A percentile compares a stretch with the other conserved stretches of the same genome.
phyloP scores from a whole-genome alignment of 2,113 vertebrate genomes.

The Lontra canadensis region DNA sequence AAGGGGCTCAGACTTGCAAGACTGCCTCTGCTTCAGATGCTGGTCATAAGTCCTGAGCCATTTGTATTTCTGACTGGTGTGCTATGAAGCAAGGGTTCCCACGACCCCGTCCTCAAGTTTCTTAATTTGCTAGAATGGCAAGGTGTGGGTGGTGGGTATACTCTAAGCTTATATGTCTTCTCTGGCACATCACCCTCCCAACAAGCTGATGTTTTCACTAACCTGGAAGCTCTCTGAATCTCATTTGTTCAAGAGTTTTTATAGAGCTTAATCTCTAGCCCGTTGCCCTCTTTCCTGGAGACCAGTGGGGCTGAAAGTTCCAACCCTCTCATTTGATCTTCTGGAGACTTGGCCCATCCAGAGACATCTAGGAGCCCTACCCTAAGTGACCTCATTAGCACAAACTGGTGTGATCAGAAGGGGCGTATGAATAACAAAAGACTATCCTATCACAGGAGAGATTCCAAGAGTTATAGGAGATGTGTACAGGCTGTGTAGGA shows the following conservation, averaged over 20 bases:
- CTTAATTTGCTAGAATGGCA: constrained; percentile 6
- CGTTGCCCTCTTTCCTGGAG: not conserved
- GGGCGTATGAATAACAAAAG: not conserved
- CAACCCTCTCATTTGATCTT: not conserved
- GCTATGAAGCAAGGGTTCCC: not conserved
- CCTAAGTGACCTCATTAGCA: not conserved
- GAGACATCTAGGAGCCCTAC: not conserved
- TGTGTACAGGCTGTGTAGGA: not conserved
- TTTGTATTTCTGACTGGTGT: not conserved
- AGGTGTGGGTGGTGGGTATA: not conserved
- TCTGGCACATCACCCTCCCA: not conserved
- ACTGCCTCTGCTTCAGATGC: not conserved
- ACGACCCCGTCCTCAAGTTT: not conserved
- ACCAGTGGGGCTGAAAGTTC: not conserved
- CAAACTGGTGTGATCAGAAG: not conserved
- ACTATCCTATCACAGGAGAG: not conserved
- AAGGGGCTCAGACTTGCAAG: not conserved
- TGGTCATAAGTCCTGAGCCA: not conserved
- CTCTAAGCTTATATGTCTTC: not conserved
- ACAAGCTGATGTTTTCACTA: not conserved
- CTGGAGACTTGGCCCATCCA: not conserved
- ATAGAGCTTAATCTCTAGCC: not conserved
- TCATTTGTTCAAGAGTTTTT: not conserved
- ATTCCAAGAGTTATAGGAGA: not conserved
- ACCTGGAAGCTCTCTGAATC: not conserved